These are phyloP conservation scores for Perca schrenkii DNA, from an alignment of 2,113 vertebrate species.

Conservation along the genomic window DNA sequence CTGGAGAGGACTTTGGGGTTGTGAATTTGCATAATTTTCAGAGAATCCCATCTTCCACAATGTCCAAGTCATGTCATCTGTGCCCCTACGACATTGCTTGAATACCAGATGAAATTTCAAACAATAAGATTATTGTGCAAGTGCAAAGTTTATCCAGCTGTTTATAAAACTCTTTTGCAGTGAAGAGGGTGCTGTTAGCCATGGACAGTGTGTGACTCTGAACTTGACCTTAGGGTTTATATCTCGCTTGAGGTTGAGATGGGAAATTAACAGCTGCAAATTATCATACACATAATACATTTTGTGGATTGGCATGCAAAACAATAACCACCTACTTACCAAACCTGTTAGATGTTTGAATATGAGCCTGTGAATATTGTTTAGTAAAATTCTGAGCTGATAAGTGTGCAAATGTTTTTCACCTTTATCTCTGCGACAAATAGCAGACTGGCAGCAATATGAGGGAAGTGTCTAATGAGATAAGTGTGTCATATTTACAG, in stretches of 20 bases:
- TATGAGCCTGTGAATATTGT: not conserved
- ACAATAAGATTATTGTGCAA: slow-evolving; percentile 58
- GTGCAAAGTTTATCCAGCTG: slow-evolving; percentile 25
- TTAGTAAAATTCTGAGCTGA: slow-evolving; percentile 25
- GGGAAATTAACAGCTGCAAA: not conserved
- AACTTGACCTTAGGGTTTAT: slow-evolving; percentile 12
- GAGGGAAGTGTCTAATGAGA: not conserved
- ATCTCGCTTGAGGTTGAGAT: not conserved
- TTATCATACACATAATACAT: not conserved
- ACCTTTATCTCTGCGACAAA: not conserved
- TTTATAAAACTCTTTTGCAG: slow-evolving; percentile 36
- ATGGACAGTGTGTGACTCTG: not conserved
- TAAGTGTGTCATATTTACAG: not conserved
- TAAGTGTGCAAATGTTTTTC: not conserved
- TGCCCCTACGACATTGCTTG: slow-evolving; percentile 56
- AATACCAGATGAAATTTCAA: slow-evolving; percentile 56
- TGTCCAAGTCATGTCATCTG: slow-evolving; percentile 48
- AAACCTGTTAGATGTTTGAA: slow-evolving; percentile 1
- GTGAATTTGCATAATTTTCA: slow-evolving; percentile 51
- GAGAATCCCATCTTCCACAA: slow-evolving; percentile 49
- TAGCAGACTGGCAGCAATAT: not conserved
- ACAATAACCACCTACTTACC: not conserved
- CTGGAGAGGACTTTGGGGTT: slow-evolving; percentile 9
- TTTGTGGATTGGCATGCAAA: not conserved
- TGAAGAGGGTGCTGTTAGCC: not conserved